Percentiles rank a stretch among this genome's conserved stretches.
Evolutionary conservation across 2,888 invertebrate genomes (phyloP).

Genomic region (Xestia rhomboidea): DNA sequence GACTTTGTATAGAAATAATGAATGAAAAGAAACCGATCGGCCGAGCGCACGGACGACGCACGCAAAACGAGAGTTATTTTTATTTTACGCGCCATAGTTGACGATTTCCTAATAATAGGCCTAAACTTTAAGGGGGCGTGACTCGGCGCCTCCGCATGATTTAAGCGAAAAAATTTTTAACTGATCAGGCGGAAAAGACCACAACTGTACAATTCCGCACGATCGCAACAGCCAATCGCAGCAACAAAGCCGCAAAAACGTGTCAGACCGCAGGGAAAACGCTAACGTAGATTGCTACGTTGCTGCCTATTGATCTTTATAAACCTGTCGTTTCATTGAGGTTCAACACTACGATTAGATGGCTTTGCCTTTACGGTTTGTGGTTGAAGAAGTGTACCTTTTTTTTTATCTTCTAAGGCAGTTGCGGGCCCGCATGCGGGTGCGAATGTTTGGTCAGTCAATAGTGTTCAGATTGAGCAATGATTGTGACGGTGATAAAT

Average conservation of each 20-base stretch:
- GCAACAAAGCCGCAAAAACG: neutral
- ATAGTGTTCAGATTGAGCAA: slow-evolving; percentile 8
- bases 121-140: too few relatives aligned
- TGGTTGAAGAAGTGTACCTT: neutral
- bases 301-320: neutral
- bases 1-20: too few relatives aligned
- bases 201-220: neutral
- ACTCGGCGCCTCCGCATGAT: too few relatives aligned
- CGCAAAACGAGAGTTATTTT: too few relatives aligned
- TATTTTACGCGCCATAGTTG: too few relatives aligned
- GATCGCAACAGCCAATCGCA: too few relatives aligned
- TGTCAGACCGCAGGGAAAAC: neutral
- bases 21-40: too few relatives aligned
- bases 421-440: slow-evolving; percentile 12
- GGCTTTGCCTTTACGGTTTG: neutral
- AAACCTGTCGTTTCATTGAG: neutral
- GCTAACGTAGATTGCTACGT: neutral
- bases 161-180: too few relatives aligned
- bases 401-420: neutral
- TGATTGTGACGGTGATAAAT: slow-evolving; percentile 49
- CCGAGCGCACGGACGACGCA: too few relatives aligned
- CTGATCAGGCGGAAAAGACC: too few relatives aligned
- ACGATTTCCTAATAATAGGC: too few relatives aligned
- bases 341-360: neutral
- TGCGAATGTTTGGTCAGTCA: neutral